Percentiles rank a stretch among this genome's conserved stretches.
phyloP scores from a whole-genome alignment of 2,797 vertebrate species.

The Sebastes matsubarae region DNA sequence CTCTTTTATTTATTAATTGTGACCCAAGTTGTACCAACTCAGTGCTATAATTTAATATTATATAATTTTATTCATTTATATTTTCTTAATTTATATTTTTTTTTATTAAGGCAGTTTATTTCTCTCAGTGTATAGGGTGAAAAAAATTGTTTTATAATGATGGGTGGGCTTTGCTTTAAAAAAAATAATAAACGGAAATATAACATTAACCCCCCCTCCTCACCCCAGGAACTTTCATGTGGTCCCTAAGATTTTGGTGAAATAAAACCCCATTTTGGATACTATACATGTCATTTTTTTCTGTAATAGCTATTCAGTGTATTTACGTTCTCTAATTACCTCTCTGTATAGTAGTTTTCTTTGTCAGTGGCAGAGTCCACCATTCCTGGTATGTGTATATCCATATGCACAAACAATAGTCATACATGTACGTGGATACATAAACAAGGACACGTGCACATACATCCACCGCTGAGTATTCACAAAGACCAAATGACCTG shows the following conservation, averaged over 20 bases:
- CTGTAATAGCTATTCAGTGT: neutral
- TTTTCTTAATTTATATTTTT: too few species aligned
- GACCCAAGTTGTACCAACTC: neutral
- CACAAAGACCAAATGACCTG: conserved; percentile 51
- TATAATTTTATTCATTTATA: too few species aligned
- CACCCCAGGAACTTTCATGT: neutral
- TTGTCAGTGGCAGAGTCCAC: neutral
- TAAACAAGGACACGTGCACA: neutral
- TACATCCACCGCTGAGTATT: conserved; percentile 2
- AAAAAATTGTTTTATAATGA: neutral
- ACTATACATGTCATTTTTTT: neutral
- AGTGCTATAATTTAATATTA: neutral
- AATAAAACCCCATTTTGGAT: neutral
- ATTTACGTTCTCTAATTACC: neutral
- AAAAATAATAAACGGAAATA: neutral
- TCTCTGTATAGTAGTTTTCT: neutral
- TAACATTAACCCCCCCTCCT: neutral
- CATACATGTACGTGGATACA: neutral
- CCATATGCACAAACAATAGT: neutral
- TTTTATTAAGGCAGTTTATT: neutral
- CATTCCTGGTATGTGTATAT: neutral
- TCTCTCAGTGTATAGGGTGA: neutral
- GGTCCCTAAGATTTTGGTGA: neutral
- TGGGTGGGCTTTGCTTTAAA: neutral
- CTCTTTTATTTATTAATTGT: neutral